Base-by-base conservation (phyloP, 1,140 invertebrate species). In the Myzus persicae region DNA sequence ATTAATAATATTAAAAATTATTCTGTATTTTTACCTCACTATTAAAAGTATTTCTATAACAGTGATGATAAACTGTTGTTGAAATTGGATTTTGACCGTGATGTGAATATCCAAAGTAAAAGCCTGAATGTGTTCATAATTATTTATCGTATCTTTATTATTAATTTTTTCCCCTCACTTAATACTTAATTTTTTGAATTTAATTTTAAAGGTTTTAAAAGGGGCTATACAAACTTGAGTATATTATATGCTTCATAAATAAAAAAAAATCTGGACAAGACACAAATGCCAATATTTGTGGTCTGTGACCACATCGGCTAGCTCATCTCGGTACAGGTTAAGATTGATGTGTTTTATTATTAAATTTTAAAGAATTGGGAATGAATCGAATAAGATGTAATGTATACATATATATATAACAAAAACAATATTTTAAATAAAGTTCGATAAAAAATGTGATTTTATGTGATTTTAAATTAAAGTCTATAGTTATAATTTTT, bases 1-100 rank as follows among this genome's bases (percentile, higher is more conserved):
- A 87, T 87, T 87, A 87, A 87, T 44, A 44, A 46, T 87, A 46
- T 87, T 87, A 48, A 31, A 87, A 87, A 89, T 89, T 51, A 38
- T 51, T 26, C 22, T 38, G 36, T 89, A 38, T 89, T 89, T 36
- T 89, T 51, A n/a, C 44, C 44, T 9, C 3, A 85, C 1, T 31
- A 40, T 36, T 54, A 22, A 87, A 89, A 42, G 22, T 51, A 22
- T 5, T 24, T 88, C 44, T 9, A n/a, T n/a, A 48, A 36, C 18
- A 48, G 8, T 48, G 18, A 48, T 48, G 44, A 88, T 48, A 38
- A 88, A 89, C 51, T 51, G n/a, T 51, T 51, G 87, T 54, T 54
- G 46, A 89, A 51, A 51, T 51, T 54, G 87, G 2, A 89, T 40
- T 54, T 51, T 38, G 26, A 89, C 20, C 7, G 36, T 89, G 20